These are phyloP conservation scores for Sialia sialis DNA, from an alignment of 2,113 vertebrate genomes.

Conservation along the genomic window DNA sequence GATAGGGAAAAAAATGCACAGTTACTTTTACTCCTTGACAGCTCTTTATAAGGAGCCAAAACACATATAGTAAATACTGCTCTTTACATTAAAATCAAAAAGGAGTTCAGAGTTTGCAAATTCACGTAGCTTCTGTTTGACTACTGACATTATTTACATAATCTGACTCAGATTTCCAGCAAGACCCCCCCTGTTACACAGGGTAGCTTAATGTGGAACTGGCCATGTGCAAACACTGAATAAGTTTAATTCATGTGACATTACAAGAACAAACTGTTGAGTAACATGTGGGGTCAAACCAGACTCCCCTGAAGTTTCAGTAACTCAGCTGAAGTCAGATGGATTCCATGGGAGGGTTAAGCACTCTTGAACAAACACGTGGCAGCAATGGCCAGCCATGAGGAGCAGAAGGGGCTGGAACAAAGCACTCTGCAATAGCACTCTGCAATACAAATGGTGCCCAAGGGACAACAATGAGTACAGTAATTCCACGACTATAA, in stretches of 20 bases:
- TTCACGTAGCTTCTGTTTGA: background rate
- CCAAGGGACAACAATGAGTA: background rate
- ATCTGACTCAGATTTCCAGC: background rate
- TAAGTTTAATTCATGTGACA: background rate
- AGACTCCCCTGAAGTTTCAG: background rate
- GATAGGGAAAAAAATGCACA: background rate
- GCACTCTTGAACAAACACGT: background rate
- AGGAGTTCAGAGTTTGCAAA: background rate
- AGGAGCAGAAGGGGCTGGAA: background rate
- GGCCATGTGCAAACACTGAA: background rate
- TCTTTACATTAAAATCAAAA: background rate
- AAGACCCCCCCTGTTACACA: background rate
- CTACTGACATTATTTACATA: background rate
- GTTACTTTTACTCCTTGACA: background rate
- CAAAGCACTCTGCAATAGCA: background rate
- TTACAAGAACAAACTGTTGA: background rate
- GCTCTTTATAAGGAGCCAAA: background rate
- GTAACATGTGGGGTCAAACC: fast-evolving
- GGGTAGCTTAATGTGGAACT: background rate
- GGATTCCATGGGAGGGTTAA: background rate
- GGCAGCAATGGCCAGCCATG: fast-evolving
- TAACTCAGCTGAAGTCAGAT: background rate
- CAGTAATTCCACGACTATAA: too few relatives aligned
- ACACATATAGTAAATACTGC: background rate
- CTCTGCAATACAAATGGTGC: background rate